Percentiles rank a stretch among this genome's conserved stretches.
Conservation (phyloP, 2,888 invertebrate genomes). For the Osmoderma eremita region DNA sequence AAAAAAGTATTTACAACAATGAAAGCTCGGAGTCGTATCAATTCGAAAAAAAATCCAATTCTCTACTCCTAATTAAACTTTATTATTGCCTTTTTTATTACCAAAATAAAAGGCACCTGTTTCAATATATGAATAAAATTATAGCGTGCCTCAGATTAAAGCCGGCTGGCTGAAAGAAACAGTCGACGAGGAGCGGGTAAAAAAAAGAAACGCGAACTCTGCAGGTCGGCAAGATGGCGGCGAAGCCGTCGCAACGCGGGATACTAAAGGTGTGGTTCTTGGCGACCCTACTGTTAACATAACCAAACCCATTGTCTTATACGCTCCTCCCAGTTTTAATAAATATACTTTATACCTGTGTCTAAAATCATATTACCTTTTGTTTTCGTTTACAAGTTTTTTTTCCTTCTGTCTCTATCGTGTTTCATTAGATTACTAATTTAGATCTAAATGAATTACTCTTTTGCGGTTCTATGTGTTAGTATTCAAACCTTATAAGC, state of each 20-base stretch:
- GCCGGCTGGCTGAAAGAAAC: slow-evolving; percentile 29
- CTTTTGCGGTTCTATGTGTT: too few species aligned
- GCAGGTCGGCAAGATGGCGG: slow-evolving; percentile 54
- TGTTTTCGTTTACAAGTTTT: too few species aligned
- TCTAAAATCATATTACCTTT: slow-evolving; percentile 11
- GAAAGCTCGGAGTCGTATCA: slow-evolving; percentile 1
- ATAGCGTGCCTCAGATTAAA: slow-evolving; percentile 41
- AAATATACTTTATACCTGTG: slow-evolving; percentile 45
- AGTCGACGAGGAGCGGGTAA: slow-evolving; percentile 38
- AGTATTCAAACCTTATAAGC: too few species aligned
- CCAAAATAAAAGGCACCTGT: slow-evolving; percentile 42
- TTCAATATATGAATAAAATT: slow-evolving; percentile 44
- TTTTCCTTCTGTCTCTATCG: slow-evolving; percentile 8
- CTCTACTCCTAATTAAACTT: slow-evolving; percentile 40
- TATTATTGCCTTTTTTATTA: slow-evolving; percentile 34
- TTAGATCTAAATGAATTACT: too few species aligned
- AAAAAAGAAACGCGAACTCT: slow-evolving; percentile 47
- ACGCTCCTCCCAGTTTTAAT: slow-evolving; percentile 54
- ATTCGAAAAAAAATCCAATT: slow-evolving; percentile 37
- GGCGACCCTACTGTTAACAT: slow-evolving; percentile 52
- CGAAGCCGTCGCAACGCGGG: slow-evolving; percentile 47
- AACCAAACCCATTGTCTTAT: slow-evolving; percentile 54
- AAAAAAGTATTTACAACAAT: slow-evolving; percentile 4
- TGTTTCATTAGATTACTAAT: not conserved
- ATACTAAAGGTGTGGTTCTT: slow-evolving; percentile 53